Base-by-base conservation (phyloP, 1,140 invertebrate genomes). In the Anastrepha obliqua region DNA sequence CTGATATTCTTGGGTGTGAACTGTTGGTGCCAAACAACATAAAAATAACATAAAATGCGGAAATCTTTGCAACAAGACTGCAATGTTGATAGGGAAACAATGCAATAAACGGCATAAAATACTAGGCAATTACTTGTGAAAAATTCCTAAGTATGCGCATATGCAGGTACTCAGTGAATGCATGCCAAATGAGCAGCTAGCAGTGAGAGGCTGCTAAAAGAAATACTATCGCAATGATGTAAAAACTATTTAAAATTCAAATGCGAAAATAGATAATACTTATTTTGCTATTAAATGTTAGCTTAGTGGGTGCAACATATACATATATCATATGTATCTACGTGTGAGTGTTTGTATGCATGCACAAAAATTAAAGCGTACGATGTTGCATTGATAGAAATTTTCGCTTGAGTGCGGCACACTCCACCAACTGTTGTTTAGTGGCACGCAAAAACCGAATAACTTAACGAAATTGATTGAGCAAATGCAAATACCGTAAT, bases 1-100 rank as follows among this genome's bases (percentile, higher is more conserved):
- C 29, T 70, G 29, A 39, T 29, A 70, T 70, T 70, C 65, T 70
- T 70, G 65, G 39, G 39, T 11, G 39, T 70, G 39, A 29, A 42
- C 29, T 70, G n/a, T 2, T 39, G 13, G 39, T 70, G 39, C n/a
- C 65, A 70, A 70, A 39, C 65, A 70, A 29, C 65, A 70, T 70
- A 44, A 44, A 70, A 39, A 29, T 13, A 29, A 29, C 29, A 20
- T 70, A 70, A 70, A 70, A 70, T 70, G 65, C 65, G 65, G 65
- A 70, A 70, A 70, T 70, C 39, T 70, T 7, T 29, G 13, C 65
- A 70, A 70, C 15, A 20, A 64, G 20, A 64, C n/a, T 29, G 13
- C 65, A 70, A 29, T 42, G 13, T 42, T 42, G 39, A 11, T 29
- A 39, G 9, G 39, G 29, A 29, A 29, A 29, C 29, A 29, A 29